Base-by-base conservation (phyloP, 2,888 invertebrate genomes). In the Agapostemon virescens region DNA sequence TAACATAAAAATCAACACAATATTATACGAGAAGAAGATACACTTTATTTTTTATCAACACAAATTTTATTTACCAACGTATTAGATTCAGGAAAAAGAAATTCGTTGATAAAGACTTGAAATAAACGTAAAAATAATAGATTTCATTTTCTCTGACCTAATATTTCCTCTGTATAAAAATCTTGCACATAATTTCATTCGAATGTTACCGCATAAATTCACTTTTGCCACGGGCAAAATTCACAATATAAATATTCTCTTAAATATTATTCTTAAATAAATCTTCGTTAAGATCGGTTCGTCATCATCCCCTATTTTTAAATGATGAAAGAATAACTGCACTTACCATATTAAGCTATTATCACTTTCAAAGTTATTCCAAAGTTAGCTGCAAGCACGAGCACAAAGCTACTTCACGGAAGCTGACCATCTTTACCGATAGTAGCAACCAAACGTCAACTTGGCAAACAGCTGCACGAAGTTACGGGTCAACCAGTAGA, bases 401-500 rank as follows among this genome's bases (percentile, higher is more conserved):
- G 55, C 17, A 17, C 55, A 55, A 26, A 26, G 26, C 15, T 17
- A 15, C 17, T 17, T 6, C 5, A 15, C 15, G 17, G 26, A 26
- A 55, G 23, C 55, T 7, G 17, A 2, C 26, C 6, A 17, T 55
- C 55, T 17, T 55, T 26, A 17, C 15, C 55, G 7, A 26, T 26
- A 26, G 26, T 2, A 17, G 15, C 26, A 17, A 26, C 55, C 15
- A 17, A 55, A 55, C 55, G 26, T 55, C 55, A 55, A 26, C 55
- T 55, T 55, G 15, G 55, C 55, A 17, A 55, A 55, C 55, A 55
- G 55, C 26, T 26, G 55, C 26, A 17, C 55, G 55, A 55, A 55
- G 26, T 55, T 55, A 55, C 26, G 55, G 26, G 26, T 55, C 55
- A 17, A 55, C 26, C 55, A 26, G 17, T 55, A 55, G 55, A 55